Conservation (phyloP, 2,797 vertebrate species). For the Salmo trutta region DNA sequence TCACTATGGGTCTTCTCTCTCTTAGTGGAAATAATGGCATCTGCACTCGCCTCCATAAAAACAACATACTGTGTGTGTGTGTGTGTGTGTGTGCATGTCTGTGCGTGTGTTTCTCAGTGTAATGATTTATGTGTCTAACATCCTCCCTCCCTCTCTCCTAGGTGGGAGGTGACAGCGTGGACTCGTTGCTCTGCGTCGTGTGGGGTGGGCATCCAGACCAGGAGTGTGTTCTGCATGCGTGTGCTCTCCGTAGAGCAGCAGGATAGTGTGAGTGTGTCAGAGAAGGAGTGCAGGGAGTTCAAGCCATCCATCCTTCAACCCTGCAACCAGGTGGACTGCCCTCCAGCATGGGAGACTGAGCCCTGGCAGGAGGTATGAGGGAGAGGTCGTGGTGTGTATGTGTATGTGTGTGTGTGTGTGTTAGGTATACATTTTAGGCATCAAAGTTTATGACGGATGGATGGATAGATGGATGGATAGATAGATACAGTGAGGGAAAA, state of each 20-base stretch:
- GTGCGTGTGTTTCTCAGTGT: neutral
- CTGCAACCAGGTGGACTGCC: constrained; percentile 89
- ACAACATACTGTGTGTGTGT: neutral
- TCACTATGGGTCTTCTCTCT: neutral
- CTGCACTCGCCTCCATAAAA: too few species aligned
- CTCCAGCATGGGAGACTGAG: constrained; percentile 83
- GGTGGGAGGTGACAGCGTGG: constrained; percentile 85
- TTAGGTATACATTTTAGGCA: neutral
- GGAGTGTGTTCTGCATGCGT: constrained; percentile 81
- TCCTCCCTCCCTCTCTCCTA: constrained; percentile 44
- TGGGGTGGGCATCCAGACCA: constrained; percentile 86
- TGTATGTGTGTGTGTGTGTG: constrained; percentile 1
- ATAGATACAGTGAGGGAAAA: too few species aligned
- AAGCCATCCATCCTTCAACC: constrained; percentile 83
- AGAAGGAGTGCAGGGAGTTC: constrained; percentile 71
- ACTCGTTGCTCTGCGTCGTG: constrained; percentile 85
- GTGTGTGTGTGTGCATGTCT: neutral
- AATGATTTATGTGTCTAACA: constrained; percentile 1
- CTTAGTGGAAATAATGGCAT: neutral
- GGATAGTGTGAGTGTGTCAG: constrained; percentile 58
- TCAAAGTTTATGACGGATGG: neutral
- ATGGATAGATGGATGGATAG: neutral
- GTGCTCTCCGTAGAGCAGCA: constrained; percentile 57
- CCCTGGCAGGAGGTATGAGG: constrained; percentile 86
- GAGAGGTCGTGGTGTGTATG: neutral